Percentiles rank a stretch among this genome's conserved stretches.
These are phyloP conservation scores for Trichogramma pretiosum DNA, from an alignment of 1,140 invertebrate species.

Conservation along the genomic window DNA sequence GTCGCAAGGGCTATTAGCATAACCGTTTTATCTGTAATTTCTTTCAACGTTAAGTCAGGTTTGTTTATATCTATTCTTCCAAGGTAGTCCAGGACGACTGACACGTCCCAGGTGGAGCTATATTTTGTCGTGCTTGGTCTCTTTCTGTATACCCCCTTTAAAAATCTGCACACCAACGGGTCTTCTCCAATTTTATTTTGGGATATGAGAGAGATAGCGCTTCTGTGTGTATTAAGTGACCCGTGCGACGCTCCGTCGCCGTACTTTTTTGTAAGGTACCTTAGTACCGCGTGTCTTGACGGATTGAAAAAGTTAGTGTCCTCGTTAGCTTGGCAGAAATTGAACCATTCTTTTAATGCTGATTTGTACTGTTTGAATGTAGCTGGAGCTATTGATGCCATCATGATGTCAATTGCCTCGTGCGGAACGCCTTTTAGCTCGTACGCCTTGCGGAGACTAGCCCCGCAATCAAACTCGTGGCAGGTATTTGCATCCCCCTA, in stretches of 20 bases:
- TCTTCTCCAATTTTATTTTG: constrained; percentile 10
- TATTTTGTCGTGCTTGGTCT: constrained; percentile 26
- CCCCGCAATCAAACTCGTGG: constrained; percentile 7
- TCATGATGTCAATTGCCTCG: neutral
- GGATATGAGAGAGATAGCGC: constrained; percentile 18
- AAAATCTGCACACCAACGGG: constrained; percentile 18
- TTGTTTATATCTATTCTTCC: constrained; percentile 10
- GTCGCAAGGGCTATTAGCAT: constrained; percentile 23
- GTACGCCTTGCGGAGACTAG: constrained; percentile 1
- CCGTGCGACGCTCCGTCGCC: constrained; percentile 22
- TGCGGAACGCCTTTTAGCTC: neutral
- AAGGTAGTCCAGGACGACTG: constrained; percentile 21
- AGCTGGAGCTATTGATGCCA: constrained; percentile 7
- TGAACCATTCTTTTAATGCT: neutral
- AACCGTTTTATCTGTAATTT: constrained; percentile 18
- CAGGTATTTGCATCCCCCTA: neutral
- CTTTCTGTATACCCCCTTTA: constrained; percentile 23
- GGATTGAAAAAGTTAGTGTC: too few relatives aligned
- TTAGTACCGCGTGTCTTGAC: neutral
- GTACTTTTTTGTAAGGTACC: constrained; percentile 16
- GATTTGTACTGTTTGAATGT: neutral
- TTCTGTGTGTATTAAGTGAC: constrained; percentile 17
- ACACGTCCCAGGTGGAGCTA: constrained; percentile 22
- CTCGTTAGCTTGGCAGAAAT: too few relatives aligned
- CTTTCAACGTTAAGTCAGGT: constrained; percentile 7